phyloP scores from a whole-genome alignment of 35 echinoderm and acorn worm genomes.

The Apostichopus parvimensis region DNA sequence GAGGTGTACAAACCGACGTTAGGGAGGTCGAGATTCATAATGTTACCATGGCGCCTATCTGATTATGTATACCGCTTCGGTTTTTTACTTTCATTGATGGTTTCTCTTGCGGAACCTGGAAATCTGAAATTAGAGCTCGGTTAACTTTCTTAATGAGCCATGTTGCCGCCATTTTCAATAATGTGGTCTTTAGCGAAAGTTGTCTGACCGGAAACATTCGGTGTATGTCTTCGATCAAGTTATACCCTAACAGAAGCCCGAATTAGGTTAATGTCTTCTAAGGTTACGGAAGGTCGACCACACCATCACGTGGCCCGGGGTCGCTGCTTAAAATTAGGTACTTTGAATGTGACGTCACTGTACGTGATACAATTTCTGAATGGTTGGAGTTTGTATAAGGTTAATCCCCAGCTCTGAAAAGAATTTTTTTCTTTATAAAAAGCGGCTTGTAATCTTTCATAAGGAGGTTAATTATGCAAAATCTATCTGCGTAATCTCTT shows the following conservation, averaged over 20 bases:
- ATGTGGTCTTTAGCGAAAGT: background rate
- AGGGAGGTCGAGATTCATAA: background rate
- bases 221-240: background rate
- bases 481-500: no score
- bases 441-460: no score
- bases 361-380: background rate
- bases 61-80: no score
- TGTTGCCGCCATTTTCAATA: background rate
- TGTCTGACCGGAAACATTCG: background rate
- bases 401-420: no score
- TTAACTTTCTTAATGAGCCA: constrained; percentile 14
- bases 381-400: no score
- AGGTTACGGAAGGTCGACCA: background rate
- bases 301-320: background rate
- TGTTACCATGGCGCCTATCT: background rate
- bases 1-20: no score
- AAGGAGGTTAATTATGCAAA: no score
- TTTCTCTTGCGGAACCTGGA: background rate
- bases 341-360: background rate
- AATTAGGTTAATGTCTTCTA: background rate
- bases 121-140: constrained; percentile 4
- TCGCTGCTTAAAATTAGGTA: background rate
- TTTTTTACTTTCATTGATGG: no score
- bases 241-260: background rate
- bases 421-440: no score